These are phyloP conservation scores for Nipponia nippon DNA, from an alignment of 2,113 vertebrate species.

Conservation along the genomic window DNA sequence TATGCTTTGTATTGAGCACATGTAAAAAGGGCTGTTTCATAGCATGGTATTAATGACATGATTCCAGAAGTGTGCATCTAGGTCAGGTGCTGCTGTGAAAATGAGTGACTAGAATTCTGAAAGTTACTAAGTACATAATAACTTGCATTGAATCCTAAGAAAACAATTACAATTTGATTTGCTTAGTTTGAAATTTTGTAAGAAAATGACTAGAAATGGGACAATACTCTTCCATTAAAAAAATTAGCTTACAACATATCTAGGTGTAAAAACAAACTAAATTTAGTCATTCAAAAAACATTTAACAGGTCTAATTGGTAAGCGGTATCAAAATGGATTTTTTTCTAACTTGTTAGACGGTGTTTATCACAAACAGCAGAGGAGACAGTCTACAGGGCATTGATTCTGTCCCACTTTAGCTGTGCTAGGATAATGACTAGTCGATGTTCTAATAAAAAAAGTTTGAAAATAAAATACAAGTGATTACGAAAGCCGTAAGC, in stretches of 20 bases:
- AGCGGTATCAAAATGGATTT: slow-evolving; percentile 70
- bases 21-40: background rate
- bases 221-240: background rate
- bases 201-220: background rate
- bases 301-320: slow-evolving; percentile 67
- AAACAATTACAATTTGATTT: slow-evolving; percentile 45
- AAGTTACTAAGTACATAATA: slow-evolving; percentile 17
- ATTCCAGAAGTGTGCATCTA: background rate
- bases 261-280: slow-evolving; percentile 41
- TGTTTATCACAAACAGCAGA: slow-evolving; percentile 63
- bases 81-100: slow-evolving; percentile 11
- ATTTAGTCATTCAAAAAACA: slow-evolving; percentile 30
- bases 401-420: slow-evolving; percentile 58
- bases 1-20: background rate
- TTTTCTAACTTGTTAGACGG: slow-evolving; percentile 57
- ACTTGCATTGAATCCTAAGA: background rate
- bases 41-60: background rate
- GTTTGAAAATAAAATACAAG: slow-evolving; percentile 56
- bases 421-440: slow-evolving; percentile 18
- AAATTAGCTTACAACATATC: slow-evolving; percentile 24
- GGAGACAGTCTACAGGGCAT: slow-evolving; percentile 52
- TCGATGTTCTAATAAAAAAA: slow-evolving; percentile 60
- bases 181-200: slow-evolving; percentile 6
- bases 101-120: background rate
- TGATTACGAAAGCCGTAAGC: slow-evolving; percentile 40